Conservation (phyloP, 2,888 invertebrate species). For the Aphrophora alni region DNA sequence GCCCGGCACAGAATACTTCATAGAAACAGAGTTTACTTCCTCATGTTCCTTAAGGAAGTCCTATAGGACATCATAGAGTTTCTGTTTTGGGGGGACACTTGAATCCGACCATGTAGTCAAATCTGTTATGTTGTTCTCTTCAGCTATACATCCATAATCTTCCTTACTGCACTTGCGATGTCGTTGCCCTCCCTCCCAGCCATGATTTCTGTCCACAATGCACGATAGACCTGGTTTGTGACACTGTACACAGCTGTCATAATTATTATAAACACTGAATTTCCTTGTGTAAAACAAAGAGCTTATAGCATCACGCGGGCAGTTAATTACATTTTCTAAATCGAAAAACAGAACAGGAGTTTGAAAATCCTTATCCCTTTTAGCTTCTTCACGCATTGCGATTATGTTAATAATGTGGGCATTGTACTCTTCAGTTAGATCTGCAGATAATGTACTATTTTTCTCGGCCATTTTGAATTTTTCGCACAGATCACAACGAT, state of each 20-base stretch:
- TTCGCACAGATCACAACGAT: background rate
- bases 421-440: conserved; percentile 7
- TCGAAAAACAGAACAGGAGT: conserved; percentile 11
- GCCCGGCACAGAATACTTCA: background rate
- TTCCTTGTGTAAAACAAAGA: background rate
- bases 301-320: background rate
- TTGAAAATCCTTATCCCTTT: conserved; percentile 1
- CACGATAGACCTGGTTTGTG: background rate
- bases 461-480: conserved; percentile 13
- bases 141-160: conserved; percentile 7
- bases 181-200: conserved; percentile 1
- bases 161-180: conserved; percentile 7
- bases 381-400: conserved; percentile 7
- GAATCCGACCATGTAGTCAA: conserved; percentile 11
- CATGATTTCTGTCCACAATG: background rate
- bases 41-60: conserved; percentile 11
- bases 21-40: background rate
- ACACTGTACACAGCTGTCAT: conserved; percentile 13
- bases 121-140: background rate
- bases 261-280: background rate
- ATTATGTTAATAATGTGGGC: background rate
- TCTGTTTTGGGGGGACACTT: conserved; percentile 9
- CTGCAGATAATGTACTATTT: background rate
- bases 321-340: background rate
- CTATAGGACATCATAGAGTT: conserved; percentile 1